These are phyloP conservation scores for Melanostoma scalare DNA, from an alignment of 2,888 invertebrate genomes.

Conservation along the genomic window DNA sequence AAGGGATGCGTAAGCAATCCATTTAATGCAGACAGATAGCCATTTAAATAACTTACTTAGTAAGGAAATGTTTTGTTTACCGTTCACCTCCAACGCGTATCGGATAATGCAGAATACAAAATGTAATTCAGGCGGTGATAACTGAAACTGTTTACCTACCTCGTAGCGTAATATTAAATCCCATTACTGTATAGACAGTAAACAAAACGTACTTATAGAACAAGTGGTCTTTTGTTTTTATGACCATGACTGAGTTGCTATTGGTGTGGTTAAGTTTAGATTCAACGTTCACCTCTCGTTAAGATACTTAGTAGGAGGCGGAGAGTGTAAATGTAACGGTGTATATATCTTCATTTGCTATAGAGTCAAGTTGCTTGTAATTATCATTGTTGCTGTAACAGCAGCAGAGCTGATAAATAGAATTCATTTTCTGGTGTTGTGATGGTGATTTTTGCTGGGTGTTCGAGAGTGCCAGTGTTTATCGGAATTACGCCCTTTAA, in stretches of 20 bases:
- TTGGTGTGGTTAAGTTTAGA: slow-evolving; percentile 28
- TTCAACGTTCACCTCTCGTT: slow-evolving; percentile 19
- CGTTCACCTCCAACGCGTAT: slow-evolving; percentile 11
- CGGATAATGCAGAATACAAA: slow-evolving; percentile 9
- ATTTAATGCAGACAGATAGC: slow-evolving; percentile 9
- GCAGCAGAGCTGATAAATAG: slow-evolving; percentile 1
- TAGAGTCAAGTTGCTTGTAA: slow-evolving; percentile 2
- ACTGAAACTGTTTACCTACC: slow-evolving; percentile 2
- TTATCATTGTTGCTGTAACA: slow-evolving; percentile 14
- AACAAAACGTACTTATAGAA: slow-evolving; percentile 31
- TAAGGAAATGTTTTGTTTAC: slow-evolving; percentile 17
- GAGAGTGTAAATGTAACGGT: not conserved
- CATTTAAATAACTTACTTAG: slow-evolving; percentile 38
- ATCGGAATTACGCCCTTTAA: slow-evolving; percentile 3
- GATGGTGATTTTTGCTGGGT: slow-evolving; percentile 6
- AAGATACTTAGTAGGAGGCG: slow-evolving; percentile 4
- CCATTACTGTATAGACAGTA: slow-evolving; percentile 21
- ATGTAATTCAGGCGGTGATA: no score
- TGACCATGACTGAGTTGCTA: slow-evolving; percentile 31
- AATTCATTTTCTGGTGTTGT: slow-evolving; percentile 2
- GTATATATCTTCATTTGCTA: not conserved
- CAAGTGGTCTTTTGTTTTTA: slow-evolving; percentile 63
- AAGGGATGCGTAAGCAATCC: slow-evolving; percentile 9
- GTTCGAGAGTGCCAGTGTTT: not conserved
- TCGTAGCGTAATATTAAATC: slow-evolving; percentile 17